A percentile compares a stretch with the other conserved stretches of the same genome.
Evolutionary conservation across 1,140 invertebrate species (phyloP).

Genomic region (Megalonaias nervosa): DNA sequence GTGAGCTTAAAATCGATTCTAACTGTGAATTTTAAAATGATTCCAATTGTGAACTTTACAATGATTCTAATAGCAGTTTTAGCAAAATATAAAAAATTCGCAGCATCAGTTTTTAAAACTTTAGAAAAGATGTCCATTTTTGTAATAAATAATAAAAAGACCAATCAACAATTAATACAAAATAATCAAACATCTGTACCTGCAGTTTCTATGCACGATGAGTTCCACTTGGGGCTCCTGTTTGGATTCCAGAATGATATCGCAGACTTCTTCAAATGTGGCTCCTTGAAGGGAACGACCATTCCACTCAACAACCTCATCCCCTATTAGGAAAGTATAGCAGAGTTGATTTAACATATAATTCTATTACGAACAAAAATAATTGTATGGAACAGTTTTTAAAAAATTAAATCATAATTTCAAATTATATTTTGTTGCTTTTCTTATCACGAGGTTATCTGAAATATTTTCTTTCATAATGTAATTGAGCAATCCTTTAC

Average conservation of each 20-base stretch:
- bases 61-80: neutral
- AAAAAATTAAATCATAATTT: too few species aligned
- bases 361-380: too few species aligned
- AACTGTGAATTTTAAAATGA: neutral
- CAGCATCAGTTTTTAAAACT: neutral
- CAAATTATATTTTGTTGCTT: too few species aligned
- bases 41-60: neutral
- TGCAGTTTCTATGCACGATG: slow-evolving; percentile 80
- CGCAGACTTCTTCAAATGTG: slow-evolving; percentile 92
- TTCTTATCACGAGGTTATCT: too few species aligned
- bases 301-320: slow-evolving; percentile 99
- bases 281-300: slow-evolving; percentile 90
- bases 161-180: neutral
- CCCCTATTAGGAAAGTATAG: slow-evolving; percentile 77
- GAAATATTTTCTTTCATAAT: too few species aligned
- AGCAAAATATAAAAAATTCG: too few species aligned
- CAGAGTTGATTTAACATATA: too few species aligned
- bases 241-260: slow-evolving; percentile 95
- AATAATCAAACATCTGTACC: slow-evolving; percentile 42
- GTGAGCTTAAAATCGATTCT: too few species aligned
- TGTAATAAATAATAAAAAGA: too few species aligned
- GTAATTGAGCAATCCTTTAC: too few species aligned
- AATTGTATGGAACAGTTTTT: too few species aligned
- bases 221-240: slow-evolving; percentile 96
- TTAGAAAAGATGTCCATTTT: neutral